A percentile compares a stretch with the other conserved stretches of the same genome.
These are phyloP conservation scores for Plotosus lineatus DNA, from an alignment of 2,113 vertebrate genomes.

Conservation along the genomic window DNA sequence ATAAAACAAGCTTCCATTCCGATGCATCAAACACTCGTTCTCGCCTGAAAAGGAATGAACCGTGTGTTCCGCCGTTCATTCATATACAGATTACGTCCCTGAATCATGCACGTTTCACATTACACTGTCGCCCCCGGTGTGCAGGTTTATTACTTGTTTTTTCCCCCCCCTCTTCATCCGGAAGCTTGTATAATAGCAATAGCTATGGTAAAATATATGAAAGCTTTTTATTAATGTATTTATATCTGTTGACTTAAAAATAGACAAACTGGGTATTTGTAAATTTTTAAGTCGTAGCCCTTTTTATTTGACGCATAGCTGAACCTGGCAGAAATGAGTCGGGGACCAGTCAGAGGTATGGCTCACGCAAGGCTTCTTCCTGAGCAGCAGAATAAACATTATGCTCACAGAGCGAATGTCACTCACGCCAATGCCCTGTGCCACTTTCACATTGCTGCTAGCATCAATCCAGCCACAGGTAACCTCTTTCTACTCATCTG, in stretches of 20 bases:
- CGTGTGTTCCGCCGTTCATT: no score
- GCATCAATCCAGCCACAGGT: conserved; percentile 97
- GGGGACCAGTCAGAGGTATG: conserved; percentile 73
- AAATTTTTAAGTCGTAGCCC: not conserved
- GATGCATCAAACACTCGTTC: no score
- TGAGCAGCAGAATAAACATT: conserved; percentile 83
- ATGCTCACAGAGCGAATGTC: conserved; percentile 73
- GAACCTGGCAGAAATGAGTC: conserved; percentile 79
- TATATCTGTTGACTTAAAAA: not conserved
- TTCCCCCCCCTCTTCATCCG: no score
- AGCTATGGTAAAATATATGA: no score
- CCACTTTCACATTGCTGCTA: conserved; percentile 98
- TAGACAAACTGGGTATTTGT: not conserved
- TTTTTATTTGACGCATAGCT: conserved; percentile 66
- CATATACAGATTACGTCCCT: no score
- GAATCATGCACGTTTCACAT: no score
- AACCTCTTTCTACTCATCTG: not conserved
- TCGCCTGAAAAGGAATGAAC: no score
- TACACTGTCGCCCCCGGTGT: no score
- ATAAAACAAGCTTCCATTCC: no score
- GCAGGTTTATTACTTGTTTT: no score
- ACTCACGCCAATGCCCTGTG: conserved; percentile 90
- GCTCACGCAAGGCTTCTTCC: conserved; percentile 81
- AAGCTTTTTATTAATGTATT: not conserved
- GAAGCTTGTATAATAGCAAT: no score